phyloP scores from a whole-genome alignment of 1,140 invertebrate species.

The Caenorhabditis brenneri region DNA sequence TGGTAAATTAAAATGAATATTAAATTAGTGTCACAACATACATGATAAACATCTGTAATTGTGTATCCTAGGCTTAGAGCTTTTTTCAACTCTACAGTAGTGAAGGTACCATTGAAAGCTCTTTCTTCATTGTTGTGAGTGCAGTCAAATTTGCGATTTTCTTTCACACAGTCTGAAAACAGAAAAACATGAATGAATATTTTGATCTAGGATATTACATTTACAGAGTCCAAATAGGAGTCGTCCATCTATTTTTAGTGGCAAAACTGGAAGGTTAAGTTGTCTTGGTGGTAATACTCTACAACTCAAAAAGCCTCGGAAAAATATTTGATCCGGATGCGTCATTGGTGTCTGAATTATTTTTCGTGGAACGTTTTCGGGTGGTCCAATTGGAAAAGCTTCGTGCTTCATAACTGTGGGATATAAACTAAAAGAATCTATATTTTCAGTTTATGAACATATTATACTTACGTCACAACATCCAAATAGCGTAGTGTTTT shows the following conservation, averaged over 20 bases:
- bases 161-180: not conserved
- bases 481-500: not conserved
- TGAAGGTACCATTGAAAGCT: not conserved
- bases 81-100: not conserved
- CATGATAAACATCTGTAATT: not conserved
- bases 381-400: not conserved
- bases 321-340: not conserved
- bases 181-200: not conserved
- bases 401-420: not conserved
- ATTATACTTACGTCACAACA: not conserved
- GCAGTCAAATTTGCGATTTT: not conserved
- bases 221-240: not conserved
- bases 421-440: not conserved
- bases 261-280: not conserved
- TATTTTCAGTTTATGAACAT: not conserved
- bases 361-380: not conserved
- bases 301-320: not conserved
- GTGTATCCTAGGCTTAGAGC: not conserved
- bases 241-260: not conserved
- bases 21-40: not conserved
- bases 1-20: too few species aligned
- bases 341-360: not conserved
- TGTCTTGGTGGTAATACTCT: not conserved
- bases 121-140: not conserved
- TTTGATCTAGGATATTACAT: not conserved